Evolutionary conservation across 2,113 vertebrate species (phyloP), one percentile per base, ranked within the genome.

Genomic region (Phoenicopterus ruber): DNA sequence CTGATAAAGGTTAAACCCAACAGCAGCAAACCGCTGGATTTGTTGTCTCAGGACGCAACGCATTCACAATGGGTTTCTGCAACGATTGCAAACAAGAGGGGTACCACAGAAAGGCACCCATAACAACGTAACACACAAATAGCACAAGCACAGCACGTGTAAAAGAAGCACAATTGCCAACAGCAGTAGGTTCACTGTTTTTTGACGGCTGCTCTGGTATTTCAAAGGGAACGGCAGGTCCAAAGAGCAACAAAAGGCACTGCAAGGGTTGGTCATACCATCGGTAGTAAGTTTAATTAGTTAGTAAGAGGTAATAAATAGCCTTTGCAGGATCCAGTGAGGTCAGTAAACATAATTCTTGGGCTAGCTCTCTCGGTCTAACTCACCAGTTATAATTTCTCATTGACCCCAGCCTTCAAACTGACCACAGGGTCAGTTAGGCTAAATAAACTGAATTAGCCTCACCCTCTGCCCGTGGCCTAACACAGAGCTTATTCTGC

Each of bases 101-200:
- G 8, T 74, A 9, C 47, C 36, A 11, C 1, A 49, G 42, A 26
- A 63, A 32, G 76, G 47, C 1, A 2, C 17, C 57, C 5, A 1
- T 52, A 36, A 22, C 44, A 65, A 11, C 19, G 0, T 38, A 50
- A 57, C 29, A 50, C 49, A 62, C 32, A 65, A 17, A 24, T 12
- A 36, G 32, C 44, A 58, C 7, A 10, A 17, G 20, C 28, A 46
- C 34, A 28, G 62, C 61, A 58, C 0, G 0, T 40, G 26, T 67
- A 58, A 36, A n/a, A 20, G 8, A 54, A 66, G 31, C 31, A 38
- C 26, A 66, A 16, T 13, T 36, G 31, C 29, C 57, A 42, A 7
- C 34, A 59, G 36, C 17, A 26, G 52, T 7, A 47, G 81, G 46
- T 13, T 54, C n/a, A 10, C 17, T 86, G 17, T 2, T 59, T 77